These are phyloP conservation scores for Cynaeus angustus DNA, from an alignment of 2,888 invertebrate species.

Conservation along the genomic window DNA sequence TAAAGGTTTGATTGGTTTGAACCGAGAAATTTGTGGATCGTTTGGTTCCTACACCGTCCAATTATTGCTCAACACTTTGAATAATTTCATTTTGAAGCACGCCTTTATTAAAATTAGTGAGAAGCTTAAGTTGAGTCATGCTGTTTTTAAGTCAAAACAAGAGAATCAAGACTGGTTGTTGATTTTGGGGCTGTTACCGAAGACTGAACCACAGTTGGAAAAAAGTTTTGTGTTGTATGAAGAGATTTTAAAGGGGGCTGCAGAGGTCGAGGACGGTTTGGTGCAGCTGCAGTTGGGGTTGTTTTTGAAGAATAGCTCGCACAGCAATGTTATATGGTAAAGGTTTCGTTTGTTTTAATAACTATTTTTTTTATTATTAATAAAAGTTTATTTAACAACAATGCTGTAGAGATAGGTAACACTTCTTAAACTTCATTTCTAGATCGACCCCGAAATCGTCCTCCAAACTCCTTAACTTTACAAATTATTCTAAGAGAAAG, in stretches of 20 bases:
- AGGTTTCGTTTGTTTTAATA: not conserved
- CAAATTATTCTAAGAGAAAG: conserved; percentile 73
- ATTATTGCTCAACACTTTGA: not conserved
- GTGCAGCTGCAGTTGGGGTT: not conserved
- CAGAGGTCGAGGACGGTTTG: not conserved
- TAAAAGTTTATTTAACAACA: too few relatives aligned
- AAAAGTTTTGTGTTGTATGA: not conserved
- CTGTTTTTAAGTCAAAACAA: not conserved
- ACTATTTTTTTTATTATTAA: too few relatives aligned
- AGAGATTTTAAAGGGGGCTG: not conserved
- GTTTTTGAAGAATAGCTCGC: not conserved
- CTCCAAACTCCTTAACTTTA: conserved; percentile 71
- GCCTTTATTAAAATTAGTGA: not conserved
- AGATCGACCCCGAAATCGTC: conserved; percentile 64
- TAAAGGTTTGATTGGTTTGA: not conserved
- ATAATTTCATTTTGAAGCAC: not conserved
- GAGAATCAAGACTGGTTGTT: not conserved
- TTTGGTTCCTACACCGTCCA: not conserved
- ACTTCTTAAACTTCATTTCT: too few relatives aligned
- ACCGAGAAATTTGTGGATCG: not conserved
- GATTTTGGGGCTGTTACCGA: not conserved
- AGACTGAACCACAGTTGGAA: not conserved
- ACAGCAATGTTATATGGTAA: not conserved
- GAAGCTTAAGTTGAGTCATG: not conserved
- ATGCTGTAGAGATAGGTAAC: too few relatives aligned